These are phyloP conservation scores for Drosophila jambulina DNA, from an alignment of 1,140 invertebrate genomes.

Conservation along the genomic window DNA sequence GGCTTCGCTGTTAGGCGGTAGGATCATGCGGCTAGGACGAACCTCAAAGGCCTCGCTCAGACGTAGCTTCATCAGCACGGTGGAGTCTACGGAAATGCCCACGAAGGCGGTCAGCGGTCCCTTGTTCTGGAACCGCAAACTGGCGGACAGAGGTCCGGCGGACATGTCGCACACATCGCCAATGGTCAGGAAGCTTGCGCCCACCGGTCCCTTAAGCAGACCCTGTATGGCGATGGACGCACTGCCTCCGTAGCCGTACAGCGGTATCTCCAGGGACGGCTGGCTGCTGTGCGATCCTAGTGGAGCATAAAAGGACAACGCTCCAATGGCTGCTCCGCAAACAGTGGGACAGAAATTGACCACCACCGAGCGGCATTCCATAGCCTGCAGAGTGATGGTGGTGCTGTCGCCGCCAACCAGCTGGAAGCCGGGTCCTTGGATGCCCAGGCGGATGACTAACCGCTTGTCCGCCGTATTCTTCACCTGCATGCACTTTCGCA, in stretches of 20 bases:
- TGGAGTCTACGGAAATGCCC: constrained; percentile 70
- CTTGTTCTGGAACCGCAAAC: constrained; percentile 77
- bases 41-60: constrained; percentile 73
- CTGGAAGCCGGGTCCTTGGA: constrained; percentile 81
- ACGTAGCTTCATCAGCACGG: constrained; percentile 69
- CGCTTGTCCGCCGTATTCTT: constrained; percentile 79
- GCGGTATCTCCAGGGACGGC: constrained; percentile 51
- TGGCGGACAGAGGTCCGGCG: constrained; percentile 57
- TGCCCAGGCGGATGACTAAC: constrained; percentile 68
- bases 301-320: constrained; percentile 70
- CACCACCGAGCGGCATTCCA: constrained; percentile 76
- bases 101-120: constrained; percentile 78
- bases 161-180: constrained; percentile 74
- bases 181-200: constrained; percentile 73
- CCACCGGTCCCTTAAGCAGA: constrained; percentile 72
- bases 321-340: constrained; percentile 72
- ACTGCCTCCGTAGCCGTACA: constrained; percentile 80
- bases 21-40: constrained; percentile 59
- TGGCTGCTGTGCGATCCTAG: constrained; percentile 52
- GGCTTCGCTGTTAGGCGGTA: constrained; percentile 59
- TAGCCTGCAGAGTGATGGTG: constrained; percentile 69
- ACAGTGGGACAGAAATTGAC: constrained; percentile 82
- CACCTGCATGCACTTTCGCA: constrained; percentile 76
- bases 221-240: constrained; percentile 69
- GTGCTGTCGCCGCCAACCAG: constrained; percentile 58